phyloP scores from a whole-genome alignment of 2,888 invertebrate genomes.

The Nephrotoma guestfalica region DNA sequence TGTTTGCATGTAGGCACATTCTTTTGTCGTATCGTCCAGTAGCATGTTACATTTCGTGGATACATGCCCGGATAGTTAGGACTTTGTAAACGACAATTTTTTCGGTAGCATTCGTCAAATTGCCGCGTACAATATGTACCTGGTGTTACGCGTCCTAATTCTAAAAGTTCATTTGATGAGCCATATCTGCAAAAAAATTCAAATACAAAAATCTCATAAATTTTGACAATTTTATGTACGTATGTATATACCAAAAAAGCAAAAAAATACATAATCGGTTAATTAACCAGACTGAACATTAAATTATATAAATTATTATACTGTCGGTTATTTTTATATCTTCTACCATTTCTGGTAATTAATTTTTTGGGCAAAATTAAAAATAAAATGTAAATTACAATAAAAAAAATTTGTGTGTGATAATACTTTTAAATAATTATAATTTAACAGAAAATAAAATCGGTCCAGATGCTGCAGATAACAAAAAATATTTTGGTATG shows the following conservation, averaged over 20 bases:
- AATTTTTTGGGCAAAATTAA: neutral
- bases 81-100: slow-evolving; percentile 72
- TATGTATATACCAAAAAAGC: neutral
- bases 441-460: neutral
- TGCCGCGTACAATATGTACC: slow-evolving; percentile 73
- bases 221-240: neutral
- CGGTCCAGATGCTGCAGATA: neutral
- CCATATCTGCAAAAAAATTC: slow-evolving; percentile 42
- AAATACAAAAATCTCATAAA: neutral
- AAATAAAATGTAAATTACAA: neutral
- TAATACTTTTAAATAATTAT: neutral
- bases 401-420: neutral
- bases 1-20: slow-evolving; percentile 79
- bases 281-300: neutral
- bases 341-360: neutral
- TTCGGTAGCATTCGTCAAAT: slow-evolving; percentile 72
- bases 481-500: neutral
- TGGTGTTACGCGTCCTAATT: slow-evolving; percentile 71
- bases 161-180: slow-evolving; percentile 57
- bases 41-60: slow-evolving; percentile 74
- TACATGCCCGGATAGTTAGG: slow-evolving; percentile 82
- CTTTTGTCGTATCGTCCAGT: slow-evolving; percentile 74
- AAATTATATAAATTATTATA: neutral
- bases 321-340: neutral
- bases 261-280: neutral